Evolutionary conservation across 2,888 invertebrate species (phyloP), one percentile per base, ranked within the genome.

Genomic region (Xylocampa areola): DNA sequence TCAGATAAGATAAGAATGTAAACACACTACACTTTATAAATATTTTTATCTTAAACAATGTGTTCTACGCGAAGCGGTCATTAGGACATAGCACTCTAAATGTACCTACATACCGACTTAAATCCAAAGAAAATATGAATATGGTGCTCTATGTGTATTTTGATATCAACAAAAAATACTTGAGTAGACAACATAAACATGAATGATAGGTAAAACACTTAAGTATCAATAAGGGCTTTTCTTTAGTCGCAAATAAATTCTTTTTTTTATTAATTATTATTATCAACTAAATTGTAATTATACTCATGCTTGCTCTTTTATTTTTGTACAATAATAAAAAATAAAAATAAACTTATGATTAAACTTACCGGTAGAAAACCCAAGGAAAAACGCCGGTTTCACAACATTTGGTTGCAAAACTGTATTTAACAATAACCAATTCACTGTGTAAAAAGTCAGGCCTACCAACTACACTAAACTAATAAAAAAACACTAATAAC

Each of bases 301-400:
- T n/a, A n/a, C n/a, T n/a, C n/a, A n/a, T n/a, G n/a, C n/a, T n/a
- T n/a, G n/a, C n/a, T n/a, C n/a, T n/a, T n/a, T n/a, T n/a, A n/a
- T n/a, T n/a, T n/a, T n/a, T n/a, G n/a, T n/a, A n/a, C n/a, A n/a
- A n/a, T n/a, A n/a, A n/a, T n/a, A n/a, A n/a, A n/a, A n/a, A n/a
- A n/a, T n/a, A 50, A 32, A 32, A 16, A 0, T 43, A 57, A 50
- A 35, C 25, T 52, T 33, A 14, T 30, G n/a, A 13, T 21, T 33
- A 52, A 49, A 61, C 69, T 67, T 50, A 70, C 69, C 72, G 30
- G 45, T 27, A 62, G 1, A 2, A 44, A 52, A 59, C 32, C 11
- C 8, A 52, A 39, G 16, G n/a, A 32, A 30, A 51, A 8, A 17
- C 0, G 49, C 27, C 30, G 21, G 35, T 50, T 62, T 47, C 54